Evolutionary conservation across 2,113 vertebrate genomes (phyloP).

Genomic region (Bungarus multicinctus): DNA sequence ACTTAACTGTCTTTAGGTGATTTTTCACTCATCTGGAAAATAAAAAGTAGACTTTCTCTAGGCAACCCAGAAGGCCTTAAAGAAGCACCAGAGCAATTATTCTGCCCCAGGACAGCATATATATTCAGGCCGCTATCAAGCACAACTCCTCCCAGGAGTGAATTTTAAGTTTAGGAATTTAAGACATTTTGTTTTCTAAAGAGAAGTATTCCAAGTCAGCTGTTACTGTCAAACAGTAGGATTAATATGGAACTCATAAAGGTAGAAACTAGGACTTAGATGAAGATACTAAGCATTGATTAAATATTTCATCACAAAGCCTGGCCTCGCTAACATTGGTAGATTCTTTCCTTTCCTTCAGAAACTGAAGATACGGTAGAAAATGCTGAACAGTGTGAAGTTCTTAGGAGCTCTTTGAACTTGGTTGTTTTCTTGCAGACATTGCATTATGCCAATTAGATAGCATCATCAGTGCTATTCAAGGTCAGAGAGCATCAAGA

Average conservation of each 20-base stretch:
- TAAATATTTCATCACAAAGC: background rate
- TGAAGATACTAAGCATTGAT: background rate
- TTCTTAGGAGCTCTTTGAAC: background rate
- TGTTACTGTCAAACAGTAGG: background rate
- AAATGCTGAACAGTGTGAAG: background rate
- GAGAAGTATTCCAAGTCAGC: background rate
- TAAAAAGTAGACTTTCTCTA: background rate
- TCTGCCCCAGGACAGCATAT: background rate
- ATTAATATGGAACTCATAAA: background rate
- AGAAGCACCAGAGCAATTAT: background rate
- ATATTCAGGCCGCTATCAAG: background rate
- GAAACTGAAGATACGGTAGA: background rate
- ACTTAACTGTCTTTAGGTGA: background rate
- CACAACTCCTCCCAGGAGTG: background rate
- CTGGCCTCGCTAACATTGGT: too few species aligned
- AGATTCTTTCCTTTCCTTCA: background rate
- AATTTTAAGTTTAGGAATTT: background rate
- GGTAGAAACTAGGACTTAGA: background rate
- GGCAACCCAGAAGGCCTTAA: background rate
- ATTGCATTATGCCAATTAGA: background rate
- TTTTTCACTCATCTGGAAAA: background rate
- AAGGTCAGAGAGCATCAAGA: background rate
- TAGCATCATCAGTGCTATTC: background rate
- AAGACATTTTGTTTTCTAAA: background rate
- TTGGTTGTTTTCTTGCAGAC: background rate